phyloP scores from a whole-genome alignment of 2,113 vertebrate species.

The Uria aalge region DNA sequence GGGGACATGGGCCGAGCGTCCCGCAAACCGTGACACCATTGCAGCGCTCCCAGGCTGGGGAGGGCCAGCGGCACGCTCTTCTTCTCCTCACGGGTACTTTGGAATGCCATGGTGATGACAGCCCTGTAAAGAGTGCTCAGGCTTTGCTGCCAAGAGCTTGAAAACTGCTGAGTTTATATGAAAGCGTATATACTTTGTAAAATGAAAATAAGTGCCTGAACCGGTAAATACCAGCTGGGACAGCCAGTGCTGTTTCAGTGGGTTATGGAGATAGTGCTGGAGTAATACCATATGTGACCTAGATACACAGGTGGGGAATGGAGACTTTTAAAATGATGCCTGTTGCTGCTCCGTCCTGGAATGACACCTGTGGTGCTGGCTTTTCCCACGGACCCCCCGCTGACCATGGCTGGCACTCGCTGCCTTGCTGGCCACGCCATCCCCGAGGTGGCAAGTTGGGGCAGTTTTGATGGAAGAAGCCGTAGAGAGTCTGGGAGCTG shows the following conservation, averaged over 20 bases:
- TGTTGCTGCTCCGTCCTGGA: not conserved
- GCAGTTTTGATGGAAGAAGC: not conserved
- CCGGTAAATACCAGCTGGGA: not conserved
- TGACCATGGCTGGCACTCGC: fast-evolving
- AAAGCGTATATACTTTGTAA: no score
- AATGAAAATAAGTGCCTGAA: not conserved
- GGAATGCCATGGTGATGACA: fast-evolving
- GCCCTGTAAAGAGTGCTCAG: not conserved
- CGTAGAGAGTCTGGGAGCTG: not conserved
- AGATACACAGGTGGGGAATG: fast-evolving
- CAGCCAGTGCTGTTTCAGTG: fast-evolving
- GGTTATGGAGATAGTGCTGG: not conserved
- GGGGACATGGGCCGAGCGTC: fast-evolving
- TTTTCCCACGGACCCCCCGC: not conserved
- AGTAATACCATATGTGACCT: not conserved
- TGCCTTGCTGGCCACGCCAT: not conserved
- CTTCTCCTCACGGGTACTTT: fast-evolving
- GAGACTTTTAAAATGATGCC: fast-evolving
- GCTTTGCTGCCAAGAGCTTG: not conserved
- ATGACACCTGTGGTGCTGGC: not conserved
- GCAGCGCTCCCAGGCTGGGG: fast-evolving
- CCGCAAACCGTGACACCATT: fast-evolving
- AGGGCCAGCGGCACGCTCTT: fast-evolving
- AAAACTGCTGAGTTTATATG: not conserved
- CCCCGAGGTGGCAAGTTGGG: not conserved